These are phyloP conservation scores for Gracilinanus agilis DNA, from an alignment of 2,113 vertebrate species.

Conservation along the genomic window DNA sequence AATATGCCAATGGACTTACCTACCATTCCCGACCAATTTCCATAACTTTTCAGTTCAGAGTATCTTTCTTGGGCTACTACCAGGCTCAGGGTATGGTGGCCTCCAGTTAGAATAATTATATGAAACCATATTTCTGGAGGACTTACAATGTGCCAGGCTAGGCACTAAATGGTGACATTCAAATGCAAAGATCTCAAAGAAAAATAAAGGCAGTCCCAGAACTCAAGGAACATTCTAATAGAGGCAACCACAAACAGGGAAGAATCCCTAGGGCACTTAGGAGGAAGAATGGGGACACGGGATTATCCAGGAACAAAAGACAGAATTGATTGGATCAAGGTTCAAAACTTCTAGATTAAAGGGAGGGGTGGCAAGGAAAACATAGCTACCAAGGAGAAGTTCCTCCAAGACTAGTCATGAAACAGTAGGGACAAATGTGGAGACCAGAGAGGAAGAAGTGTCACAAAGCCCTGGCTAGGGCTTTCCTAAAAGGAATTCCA, in stretches of 20 bases:
- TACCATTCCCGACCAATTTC: not conserved
- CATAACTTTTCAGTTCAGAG: not conserved
- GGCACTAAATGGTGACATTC: not conserved
- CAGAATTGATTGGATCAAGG: not conserved
- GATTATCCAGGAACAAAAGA: not conserved
- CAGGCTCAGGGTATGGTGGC: not conserved
- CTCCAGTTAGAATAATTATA: not conserved
- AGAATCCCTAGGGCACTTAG: not conserved
- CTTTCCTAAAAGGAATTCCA: not conserved
- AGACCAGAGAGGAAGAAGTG: conserved; percentile 19
- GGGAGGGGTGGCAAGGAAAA: not conserved
- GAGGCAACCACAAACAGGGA: not conserved
- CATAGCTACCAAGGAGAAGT: not conserved
- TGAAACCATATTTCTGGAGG: not conserved
- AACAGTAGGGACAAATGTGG: not conserved
- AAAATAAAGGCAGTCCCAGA: not conserved
- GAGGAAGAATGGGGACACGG: not conserved
- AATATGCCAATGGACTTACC: not conserved
- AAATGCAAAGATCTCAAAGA: not conserved
- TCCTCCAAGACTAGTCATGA: not conserved
- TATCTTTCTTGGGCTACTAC: not conserved
- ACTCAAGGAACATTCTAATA: not conserved
- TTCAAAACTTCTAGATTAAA: not conserved
- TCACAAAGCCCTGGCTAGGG: not conserved
- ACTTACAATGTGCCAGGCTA: not conserved